A percentile compares a stretch with the other conserved stretches of the same genome.
These are phyloP conservation scores for Labeo catla DNA, from an alignment of 2,113 vertebrate genomes.

Conservation along the genomic window DNA sequence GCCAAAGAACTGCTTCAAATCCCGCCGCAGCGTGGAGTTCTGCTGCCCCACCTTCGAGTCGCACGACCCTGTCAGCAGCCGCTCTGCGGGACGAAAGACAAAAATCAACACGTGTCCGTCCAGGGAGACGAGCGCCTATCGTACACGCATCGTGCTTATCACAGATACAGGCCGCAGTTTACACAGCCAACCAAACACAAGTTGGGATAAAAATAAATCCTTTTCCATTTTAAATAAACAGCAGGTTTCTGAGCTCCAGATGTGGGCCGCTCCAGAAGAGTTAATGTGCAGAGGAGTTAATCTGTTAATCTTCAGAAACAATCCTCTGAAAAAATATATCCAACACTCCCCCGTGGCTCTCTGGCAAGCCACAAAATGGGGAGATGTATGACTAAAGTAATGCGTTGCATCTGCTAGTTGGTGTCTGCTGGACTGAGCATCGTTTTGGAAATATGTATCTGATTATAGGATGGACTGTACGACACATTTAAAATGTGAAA, in stretches of 20 bases:
- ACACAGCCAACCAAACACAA: constrained; percentile 34
- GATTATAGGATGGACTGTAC: constrained; percentile 46
- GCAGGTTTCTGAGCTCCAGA: constrained; percentile 51
- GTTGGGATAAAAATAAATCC: constrained; percentile 56
- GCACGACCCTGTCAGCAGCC: constrained; percentile 82
- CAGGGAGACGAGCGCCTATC: not conserved
- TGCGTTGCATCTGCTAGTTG: constrained; percentile 55
- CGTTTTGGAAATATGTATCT: constrained; percentile 51
- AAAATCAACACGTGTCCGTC: not conserved
- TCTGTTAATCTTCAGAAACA: constrained; percentile 60
- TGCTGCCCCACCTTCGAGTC: constrained; percentile 92
- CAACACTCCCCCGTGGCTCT: constrained; percentile 51
- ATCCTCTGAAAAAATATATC: constrained; percentile 53
- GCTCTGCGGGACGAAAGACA: constrained; percentile 67
- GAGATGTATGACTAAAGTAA: constrained; percentile 57
- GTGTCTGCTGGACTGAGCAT: constrained; percentile 49
- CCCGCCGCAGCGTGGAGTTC: constrained; percentile 90
- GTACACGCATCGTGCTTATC: not conserved
- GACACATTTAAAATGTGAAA: constrained; percentile 37
- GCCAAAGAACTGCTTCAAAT: constrained; percentile 97
- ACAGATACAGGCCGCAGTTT: constrained; percentile 37
- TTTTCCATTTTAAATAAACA: constrained; percentile 59
- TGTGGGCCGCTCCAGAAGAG: constrained; percentile 42
- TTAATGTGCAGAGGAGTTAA: constrained; percentile 55
- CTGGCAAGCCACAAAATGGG: constrained; percentile 54